phyloP scores from a whole-genome alignment of 64 coral and sea anemone genomes.

The Acropora tenuis region DNA sequence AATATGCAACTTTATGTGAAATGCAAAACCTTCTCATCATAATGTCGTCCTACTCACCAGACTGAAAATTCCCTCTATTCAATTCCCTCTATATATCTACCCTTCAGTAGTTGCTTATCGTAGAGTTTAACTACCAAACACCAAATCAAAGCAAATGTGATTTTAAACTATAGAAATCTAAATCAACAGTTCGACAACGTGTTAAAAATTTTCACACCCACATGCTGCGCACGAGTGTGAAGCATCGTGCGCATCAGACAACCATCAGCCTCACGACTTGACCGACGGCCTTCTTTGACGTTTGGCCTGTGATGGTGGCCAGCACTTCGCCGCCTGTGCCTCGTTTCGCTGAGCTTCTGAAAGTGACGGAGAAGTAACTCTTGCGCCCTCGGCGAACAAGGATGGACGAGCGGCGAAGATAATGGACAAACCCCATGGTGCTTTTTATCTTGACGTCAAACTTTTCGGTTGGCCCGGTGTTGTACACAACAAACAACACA shows the following conservation, averaged over 20 bases:
- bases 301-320: slow-evolving; percentile 34
- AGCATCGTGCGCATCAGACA: neutral
- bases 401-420: neutral
- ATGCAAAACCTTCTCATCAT: no score
- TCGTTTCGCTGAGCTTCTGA: slow-evolving; percentile 5
- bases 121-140: no score
- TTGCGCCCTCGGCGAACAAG: slow-evolving; percentile 8
- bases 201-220: no score
- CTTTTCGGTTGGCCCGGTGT: slow-evolving; percentile 29
- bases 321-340: slow-evolving; percentile 1
- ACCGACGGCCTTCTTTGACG: neutral
- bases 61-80: no score
- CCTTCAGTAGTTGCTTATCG: no score
- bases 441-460: slow-evolving; percentile 43
- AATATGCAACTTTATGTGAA: no score
- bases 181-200: neutral
- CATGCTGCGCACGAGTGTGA: no score
- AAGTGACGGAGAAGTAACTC: slow-evolving; percentile 5
- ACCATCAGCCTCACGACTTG: slow-evolving; percentile 42
- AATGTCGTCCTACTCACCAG: no score
- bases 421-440: neutral
- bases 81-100: no score
- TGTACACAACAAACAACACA: slow-evolving; percentile 43
- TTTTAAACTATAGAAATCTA: no score
- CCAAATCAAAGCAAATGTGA: no score